Evolutionary conservation across 2,113 vertebrate species (phyloP).

Genomic region (Dipodomys spectabilis): DNA sequence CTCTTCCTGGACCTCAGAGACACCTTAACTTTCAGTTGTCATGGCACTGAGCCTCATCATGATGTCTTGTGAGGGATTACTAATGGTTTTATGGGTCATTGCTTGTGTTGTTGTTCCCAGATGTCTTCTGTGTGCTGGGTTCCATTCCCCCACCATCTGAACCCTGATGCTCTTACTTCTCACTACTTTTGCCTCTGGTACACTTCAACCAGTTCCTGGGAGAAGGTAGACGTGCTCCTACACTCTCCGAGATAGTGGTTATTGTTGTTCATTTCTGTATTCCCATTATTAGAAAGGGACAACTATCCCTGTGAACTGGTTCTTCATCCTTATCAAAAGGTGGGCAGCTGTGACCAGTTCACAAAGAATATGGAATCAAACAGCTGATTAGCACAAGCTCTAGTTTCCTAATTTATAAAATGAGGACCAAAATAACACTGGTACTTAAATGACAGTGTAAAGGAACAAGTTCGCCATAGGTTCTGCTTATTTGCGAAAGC

Average conservation of each 20-base stretch:
- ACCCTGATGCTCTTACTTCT: not conserved
- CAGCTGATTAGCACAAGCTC: not conserved
- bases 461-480: not conserved
- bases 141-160: not conserved
- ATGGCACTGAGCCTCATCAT: no score
- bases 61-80: no score
- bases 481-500: not conserved
- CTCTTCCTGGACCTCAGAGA: no score
- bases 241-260: not conserved
- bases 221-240: not conserved
- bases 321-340: not conserved
- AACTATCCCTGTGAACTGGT: not conserved
- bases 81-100: no score
- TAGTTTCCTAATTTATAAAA: not conserved
- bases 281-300: not conserved
- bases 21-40: no score
- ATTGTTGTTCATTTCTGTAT: not conserved
- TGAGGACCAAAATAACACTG: not conserved
- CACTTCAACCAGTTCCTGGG: not conserved
- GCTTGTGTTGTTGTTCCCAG: not conserved
- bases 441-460: not conserved
- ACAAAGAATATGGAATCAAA: not conserved
- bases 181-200: not conserved
- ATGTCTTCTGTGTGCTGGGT: not conserved
- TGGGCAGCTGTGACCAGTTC: not conserved